phyloP scores from a whole-genome alignment of 1,140 invertebrate genomes.

The Steinernema feltiae region DNA sequence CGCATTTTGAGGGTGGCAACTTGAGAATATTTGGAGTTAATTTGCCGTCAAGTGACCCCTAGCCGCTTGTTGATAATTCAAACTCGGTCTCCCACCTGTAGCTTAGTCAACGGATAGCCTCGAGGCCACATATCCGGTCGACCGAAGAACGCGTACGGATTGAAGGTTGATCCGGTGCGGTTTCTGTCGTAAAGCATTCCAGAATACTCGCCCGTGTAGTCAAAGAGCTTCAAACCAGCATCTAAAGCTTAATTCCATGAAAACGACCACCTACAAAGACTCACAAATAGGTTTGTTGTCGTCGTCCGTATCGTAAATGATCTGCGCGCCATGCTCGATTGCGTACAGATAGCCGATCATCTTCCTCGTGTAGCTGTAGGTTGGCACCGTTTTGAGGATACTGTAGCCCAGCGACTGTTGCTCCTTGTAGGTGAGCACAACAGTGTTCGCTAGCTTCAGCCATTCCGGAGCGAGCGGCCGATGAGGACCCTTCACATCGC shows the following conservation, averaged over 20 bases:
- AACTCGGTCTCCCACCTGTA: constrained; percentile 7
- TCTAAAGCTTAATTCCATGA: constrained; percentile 17
- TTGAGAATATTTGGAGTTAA: no score
- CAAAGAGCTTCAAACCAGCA: constrained; percentile 19
- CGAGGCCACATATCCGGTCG: constrained; percentile 14
- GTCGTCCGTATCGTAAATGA: constrained; percentile 59
- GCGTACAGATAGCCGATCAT: constrained; percentile 48
- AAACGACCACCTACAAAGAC: not conserved
- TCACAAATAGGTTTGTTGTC: constrained; percentile 50
- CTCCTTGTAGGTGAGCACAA: constrained; percentile 34
- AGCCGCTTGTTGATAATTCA: no score
- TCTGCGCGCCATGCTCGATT: constrained; percentile 53
- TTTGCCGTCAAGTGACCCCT: no score
- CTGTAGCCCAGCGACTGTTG: constrained; percentile 35
- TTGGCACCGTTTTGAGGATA: constrained; percentile 28
- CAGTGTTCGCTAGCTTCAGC: constrained; percentile 25
- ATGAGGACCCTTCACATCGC: constrained; percentile 47
- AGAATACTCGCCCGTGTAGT: constrained; percentile 15
- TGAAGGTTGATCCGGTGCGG: constrained; percentile 52
- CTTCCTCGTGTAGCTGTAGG: constrained; percentile 42
- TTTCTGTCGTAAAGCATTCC: constrained; percentile 33
- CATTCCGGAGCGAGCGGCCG: constrained; percentile 26
- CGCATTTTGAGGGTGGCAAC: no score
- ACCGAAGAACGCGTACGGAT: constrained; percentile 19
- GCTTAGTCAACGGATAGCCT: constrained; percentile 50